Evolutionary conservation across 2,888 invertebrate genomes (phyloP), one percentile per base, ranked within the genome.

Genomic region (Phlogophora meticulosa): DNA sequence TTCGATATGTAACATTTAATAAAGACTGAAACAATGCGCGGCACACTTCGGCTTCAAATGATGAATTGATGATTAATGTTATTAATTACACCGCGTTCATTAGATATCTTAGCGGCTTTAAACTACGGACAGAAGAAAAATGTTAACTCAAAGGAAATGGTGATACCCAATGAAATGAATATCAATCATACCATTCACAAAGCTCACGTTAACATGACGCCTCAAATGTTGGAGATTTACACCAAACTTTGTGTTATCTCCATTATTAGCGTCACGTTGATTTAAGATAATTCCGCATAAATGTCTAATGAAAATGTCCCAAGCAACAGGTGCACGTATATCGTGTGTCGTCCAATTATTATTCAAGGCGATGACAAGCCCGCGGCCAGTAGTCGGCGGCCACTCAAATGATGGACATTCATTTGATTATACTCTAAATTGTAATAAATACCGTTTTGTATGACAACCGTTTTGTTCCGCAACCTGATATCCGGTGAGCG

Each of bases 1-100:
- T 91, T 85, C 80, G 87, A 91, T 91, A 90, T 89, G 86, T 86
- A 87, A 85, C 88, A 87, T 89, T 90, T 91, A 91, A 91, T 92
- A 92, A 87, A 83, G 87, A 89, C 87, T 90, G 87, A 90, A 91
- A 93, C 92, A 93, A 92, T 90, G 86, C 64, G 69, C 68, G 22
- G 58, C 53, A 51, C 46, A 76, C 61, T 65, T 64, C 66, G 42
- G 46, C 61, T 46, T 49, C 36, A 52, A 67, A 62, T 64, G 38
- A 74, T 56, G 43, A 68, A 45, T 55, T 56, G 40, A 66, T 52
- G 45, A 69, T 61, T 56, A 52, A 51, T 70, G 9, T 52, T 45
- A 56, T 69, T 56, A 46, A 69, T 76, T 61, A 42, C 46, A 69
- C 13, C 22, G n/a, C n/a, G 22, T 4, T 13, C 10, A 45, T 52